These are phyloP conservation scores for Lophura nycthemera DNA, from an alignment of 2,113 vertebrate genomes.

Conservation along the genomic window DNA sequence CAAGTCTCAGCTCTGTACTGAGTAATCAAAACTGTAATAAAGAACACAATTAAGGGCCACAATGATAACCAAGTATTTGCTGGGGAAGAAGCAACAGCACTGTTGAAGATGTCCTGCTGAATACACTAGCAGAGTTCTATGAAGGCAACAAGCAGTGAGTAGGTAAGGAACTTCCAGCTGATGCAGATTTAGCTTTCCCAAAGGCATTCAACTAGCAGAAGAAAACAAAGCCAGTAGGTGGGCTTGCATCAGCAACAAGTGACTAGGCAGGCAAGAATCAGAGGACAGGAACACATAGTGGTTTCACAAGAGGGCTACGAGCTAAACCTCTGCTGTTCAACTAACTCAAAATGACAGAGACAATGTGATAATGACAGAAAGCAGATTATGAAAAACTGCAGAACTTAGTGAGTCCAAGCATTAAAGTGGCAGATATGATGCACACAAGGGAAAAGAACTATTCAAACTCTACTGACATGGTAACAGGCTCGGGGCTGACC, in stretches of 20 bases:
- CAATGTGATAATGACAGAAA: neutral
- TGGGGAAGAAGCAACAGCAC: neutral
- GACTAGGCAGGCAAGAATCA: constrained; percentile 27
- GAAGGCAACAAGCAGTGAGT: neutral
- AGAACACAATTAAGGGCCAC: neutral
- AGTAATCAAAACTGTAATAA: neutral
- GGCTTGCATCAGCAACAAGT: neutral
- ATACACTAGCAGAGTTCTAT: neutral
- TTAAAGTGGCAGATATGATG: neutral
- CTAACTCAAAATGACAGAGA: neutral
- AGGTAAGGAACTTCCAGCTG: neutral
- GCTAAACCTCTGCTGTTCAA: neutral
- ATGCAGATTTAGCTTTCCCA: neutral
- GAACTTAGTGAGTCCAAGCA: neutral
- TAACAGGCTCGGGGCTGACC: neutral
- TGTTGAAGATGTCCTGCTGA: neutral
- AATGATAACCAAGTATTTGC: neutral
- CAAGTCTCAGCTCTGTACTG: neutral
- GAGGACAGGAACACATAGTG: neutral
- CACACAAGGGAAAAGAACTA: neutral
- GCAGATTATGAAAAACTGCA: neutral
- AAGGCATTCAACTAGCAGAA: neutral
- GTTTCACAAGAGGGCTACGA: neutral
- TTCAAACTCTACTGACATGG: neutral
- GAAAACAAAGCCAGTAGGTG: neutral